A percentile compares a stretch with the other conserved stretches of the same genome.
phyloP scores from a whole-genome alignment of 2,888 invertebrate genomes.

The Stictocephala bisonia region DNA sequence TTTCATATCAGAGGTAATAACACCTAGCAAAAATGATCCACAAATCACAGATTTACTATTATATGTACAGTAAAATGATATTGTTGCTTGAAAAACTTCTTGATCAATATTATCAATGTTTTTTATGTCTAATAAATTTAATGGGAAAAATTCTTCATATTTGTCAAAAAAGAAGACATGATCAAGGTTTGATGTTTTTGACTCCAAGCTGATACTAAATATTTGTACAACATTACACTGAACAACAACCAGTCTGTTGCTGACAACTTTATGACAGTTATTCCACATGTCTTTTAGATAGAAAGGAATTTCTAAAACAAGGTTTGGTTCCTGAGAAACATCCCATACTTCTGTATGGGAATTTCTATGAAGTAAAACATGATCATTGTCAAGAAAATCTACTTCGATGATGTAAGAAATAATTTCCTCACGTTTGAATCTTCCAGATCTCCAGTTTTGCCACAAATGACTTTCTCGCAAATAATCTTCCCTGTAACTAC shows the following conservation, averaged over 20 bases:
- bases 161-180: conserved; percentile 11
- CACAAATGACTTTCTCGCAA: conserved; percentile 6
- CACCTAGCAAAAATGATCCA: conserved; percentile 16
- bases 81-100: background rate
- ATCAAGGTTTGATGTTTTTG: background rate
- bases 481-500: background rate
- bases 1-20: background rate
- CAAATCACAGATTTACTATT: conserved; percentile 7
- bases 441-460: conserved; percentile 7
- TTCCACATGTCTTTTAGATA: conserved; percentile 3
- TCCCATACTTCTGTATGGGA: conserved; percentile 20
- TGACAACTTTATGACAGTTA: background rate
- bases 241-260: background rate
- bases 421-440: conserved; percentile 7
- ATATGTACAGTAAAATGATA: background rate
- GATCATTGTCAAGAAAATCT: conserved; percentile 12
- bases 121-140: background rate
- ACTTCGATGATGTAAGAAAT: conserved; percentile 21
- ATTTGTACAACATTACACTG: conserved; percentile 31
- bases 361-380: background rate
- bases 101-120: too few relatives aligned
- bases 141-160: conserved; percentile 10
- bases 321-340: background rate
- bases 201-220: background rate
- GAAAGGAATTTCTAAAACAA: background rate